phyloP scores from a whole-genome alignment of 1,140 invertebrate genomes.

The Laupala kohalensis region DNA sequence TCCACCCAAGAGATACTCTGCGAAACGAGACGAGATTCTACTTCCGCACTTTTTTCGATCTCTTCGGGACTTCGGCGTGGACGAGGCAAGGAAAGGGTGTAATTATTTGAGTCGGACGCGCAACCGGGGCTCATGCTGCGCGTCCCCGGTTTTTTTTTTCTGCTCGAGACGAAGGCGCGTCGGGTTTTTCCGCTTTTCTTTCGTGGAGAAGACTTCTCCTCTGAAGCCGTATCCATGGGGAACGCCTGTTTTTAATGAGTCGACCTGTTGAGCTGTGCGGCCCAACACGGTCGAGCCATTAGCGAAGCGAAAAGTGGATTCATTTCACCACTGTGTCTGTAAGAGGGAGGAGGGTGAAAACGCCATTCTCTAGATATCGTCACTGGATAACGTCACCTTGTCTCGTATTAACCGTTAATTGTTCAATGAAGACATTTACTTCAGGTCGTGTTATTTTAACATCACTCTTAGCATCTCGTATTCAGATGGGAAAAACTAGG shows the following conservation, averaged over 20 bases:
- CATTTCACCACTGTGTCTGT: not conserved
- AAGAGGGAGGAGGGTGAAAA: too few species aligned
- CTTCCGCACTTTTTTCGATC: not conserved
- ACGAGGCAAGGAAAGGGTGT: not conserved
- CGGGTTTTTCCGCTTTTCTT: not conserved
- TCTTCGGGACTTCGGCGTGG: not conserved
- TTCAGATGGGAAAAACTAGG: too few species aligned
- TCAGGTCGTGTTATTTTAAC: too few species aligned
- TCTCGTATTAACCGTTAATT: too few species aligned
- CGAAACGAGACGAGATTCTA: not conserved
- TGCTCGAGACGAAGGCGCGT: too few species aligned
- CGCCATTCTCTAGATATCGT: too few species aligned
- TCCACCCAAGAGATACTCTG: not conserved
- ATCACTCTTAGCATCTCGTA: too few species aligned
- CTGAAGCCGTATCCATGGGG: not conserved
- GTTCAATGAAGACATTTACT: too few species aligned
- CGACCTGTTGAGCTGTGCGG: not conserved
- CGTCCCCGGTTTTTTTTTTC: not conserved
- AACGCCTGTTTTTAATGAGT: not conserved
- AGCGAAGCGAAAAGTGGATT: not conserved
- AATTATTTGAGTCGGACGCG: not conserved
- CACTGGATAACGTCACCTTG: too few species aligned
- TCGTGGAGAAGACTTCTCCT: too few species aligned
- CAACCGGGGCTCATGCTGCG: not conserved
- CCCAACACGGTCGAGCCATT: not conserved